Evolutionary conservation across 2,797 vertebrate genomes (phyloP), one percentile per base, ranked within the genome.

Genomic region (Sebastes hopkinsi): DNA sequence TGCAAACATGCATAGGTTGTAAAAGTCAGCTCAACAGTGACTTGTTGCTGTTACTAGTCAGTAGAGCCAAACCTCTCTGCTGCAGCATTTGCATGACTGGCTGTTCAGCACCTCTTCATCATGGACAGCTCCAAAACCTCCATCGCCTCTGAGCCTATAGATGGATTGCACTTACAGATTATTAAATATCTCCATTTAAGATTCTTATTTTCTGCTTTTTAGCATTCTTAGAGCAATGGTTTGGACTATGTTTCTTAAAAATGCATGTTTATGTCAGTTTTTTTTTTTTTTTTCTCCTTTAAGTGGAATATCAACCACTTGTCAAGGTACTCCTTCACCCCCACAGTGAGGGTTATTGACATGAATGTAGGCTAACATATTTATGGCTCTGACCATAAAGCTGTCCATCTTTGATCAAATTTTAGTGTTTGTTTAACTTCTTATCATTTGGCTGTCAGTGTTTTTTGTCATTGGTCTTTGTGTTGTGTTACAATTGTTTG

Each of bases 201-300:
- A 94, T 91, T 92, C 87, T 92, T 95, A 91, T 93, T 94, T 95
- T 94, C 93, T 94, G 94, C 94, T 95, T 95, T 94, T 94, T 95
- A 92, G 92, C 89, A 91, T 94, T 94, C 91, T 94, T 95, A 92
- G 95, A 93, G 92, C 92, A 93, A 94, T 91, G 91, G 81, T 94
- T 93, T 93, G 90, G 86, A 91, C 87, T 86, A 92, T 92, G 91
- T 92, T 94, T 92, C 88, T 93, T 94, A 88, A 93, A 42, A 94
- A 92, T 95, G 96, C 96, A 96, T 97, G 96, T 96, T 95, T 90
- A 91, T 95, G 93, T 96, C 92, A 92, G 91, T 94, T 89, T 94
- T 91, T 89, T 87, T 71, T 86, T 87, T 72, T 14, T 6, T 52
- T 52, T 83, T 90, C 84, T 72, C 66, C 77, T 92, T 93, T 88